phyloP scores from a whole-genome alignment of 2,888 invertebrate genomes.

The Deilephila porcellus region DNA sequence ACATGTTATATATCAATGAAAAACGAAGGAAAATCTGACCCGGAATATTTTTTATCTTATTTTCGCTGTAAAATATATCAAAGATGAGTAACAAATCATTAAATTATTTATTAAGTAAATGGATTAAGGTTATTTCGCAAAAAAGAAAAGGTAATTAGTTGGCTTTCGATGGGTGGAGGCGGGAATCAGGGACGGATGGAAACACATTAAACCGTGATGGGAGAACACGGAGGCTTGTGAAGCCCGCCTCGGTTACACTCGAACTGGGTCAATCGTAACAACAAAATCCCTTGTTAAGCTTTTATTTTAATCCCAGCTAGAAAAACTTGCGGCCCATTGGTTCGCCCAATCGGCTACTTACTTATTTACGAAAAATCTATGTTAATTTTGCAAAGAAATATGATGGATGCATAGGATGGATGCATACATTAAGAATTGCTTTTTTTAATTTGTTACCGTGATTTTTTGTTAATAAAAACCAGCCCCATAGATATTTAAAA shows the following conservation, averaged over 20 bases:
- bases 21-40: neutral
- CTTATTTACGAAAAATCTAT: neutral
- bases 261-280: conserved; percentile 55
- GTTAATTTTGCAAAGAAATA: neutral
- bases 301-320: conserved; percentile 50
- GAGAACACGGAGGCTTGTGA: conserved; percentile 55
- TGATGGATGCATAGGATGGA: neutral
- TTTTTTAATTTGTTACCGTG: neutral
- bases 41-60: conserved; percentile 24
- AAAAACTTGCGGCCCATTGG: conserved; percentile 40
- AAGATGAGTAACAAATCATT: neutral
- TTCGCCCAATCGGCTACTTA: conserved; percentile 26
- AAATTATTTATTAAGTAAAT: conserved; percentile 23
- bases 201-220: conserved; percentile 66
- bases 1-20: neutral
- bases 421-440: neutral
- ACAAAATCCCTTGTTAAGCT: conserved; percentile 48
- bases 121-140: conserved; percentile 29
- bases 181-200: conserved; percentile 49
- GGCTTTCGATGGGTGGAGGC: conserved; percentile 51
- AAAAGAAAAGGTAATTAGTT: conserved; percentile 65
- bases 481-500: too few species aligned
- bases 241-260: conserved; percentile 43
- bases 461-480: neutral
- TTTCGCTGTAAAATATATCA: conserved; percentile 30